Base-by-base conservation (phyloP, 2,113 vertebrate species). In the Tiliqua scincoides region DNA sequence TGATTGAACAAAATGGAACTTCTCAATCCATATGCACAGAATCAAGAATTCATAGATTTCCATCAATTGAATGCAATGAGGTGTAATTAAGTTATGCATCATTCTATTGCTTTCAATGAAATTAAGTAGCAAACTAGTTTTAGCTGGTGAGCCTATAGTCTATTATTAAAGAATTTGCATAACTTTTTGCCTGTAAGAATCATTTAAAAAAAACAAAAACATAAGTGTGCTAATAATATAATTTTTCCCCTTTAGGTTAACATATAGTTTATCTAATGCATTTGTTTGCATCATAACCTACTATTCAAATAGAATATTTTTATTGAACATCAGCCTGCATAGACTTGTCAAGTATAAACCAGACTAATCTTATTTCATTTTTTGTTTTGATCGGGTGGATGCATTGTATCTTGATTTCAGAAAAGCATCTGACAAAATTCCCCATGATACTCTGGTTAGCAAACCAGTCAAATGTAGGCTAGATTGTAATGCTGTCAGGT, bases 221-320 rank as follows among this genome's bases (percentile, higher is more conserved):
- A 52, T 27, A 77, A 77, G 18, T 35, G 17, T 21, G 6, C 15
- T 57, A 32, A 23, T 6, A 32, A 59, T 57, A 48, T 73, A 4
- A 32, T 57, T 61, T 27, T 20, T 25, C 37, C 71, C 9, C 8
- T 52, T 17, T 37, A 35, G 74, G 48, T 43, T 18, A 40, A 0
- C 40, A 62, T 1, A 6, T 62, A 62, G 5, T 37, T 2, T 79
- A 84, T 54, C 35, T 30, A 76, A 4, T 14, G n/a, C 2, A 37
- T 37, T 21, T 0, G 85, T 88, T 40, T 37, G 15, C 37, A 21
- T 83, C 85, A 85, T 48, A 32, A 54, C n/a, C 37, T 73, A 1
- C 30, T 71, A 72, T 85, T 17, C 18, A 30, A 27, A 84, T 88
- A 48, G 68, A 85, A 75, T 48, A 88, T 88, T 20, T 6, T 3